phyloP scores from a whole-genome alignment of 2,888 invertebrate species.

The Nemapogon koenigi region DNA sequence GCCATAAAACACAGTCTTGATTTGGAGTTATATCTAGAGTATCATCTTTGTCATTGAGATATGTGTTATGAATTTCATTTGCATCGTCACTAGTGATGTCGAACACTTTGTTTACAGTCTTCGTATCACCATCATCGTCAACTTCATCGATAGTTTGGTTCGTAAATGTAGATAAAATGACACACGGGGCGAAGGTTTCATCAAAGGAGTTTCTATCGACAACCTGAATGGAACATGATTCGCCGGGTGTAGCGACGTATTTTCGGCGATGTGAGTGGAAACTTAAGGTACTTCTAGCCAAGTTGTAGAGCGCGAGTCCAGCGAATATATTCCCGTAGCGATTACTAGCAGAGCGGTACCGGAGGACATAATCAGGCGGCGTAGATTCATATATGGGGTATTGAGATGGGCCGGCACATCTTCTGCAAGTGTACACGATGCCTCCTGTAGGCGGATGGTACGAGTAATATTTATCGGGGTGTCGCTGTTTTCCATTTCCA shows the following conservation, averaged over 20 bases:
- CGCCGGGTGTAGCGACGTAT: constrained; percentile 2
- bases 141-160: constrained; percentile 4
- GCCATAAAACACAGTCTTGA: constrained; percentile 2
- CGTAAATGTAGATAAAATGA: constrained; percentile 6
- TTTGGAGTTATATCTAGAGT: constrained; percentile 1
- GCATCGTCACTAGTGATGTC: too few species aligned
- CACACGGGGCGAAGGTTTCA: constrained; percentile 3
- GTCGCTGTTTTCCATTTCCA: constrained; percentile 9
- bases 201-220: constrained; percentile 1
- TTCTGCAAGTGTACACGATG: constrained; percentile 38
- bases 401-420: constrained; percentile 30
- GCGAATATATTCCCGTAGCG: constrained; percentile 39
- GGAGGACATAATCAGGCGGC: constrained; percentile 46
- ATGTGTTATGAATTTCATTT: constrained; percentile 1
- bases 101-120: too few species aligned
- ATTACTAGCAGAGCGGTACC: constrained; percentile 37
- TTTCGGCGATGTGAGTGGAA: background rate
- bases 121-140: background rate
- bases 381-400: constrained; percentile 48
- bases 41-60: constrained; percentile 1
- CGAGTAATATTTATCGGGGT: constrained; percentile 35
- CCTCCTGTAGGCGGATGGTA: constrained; percentile 48
- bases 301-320: constrained; percentile 47
- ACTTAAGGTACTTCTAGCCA: constrained; percentile 31
- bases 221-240: constrained; percentile 3